Percentiles rank a stretch among this genome's conserved stretches.
phyloP scores from a whole-genome alignment of 2,113 vertebrate genomes.

The Corapipo altera region DNA sequence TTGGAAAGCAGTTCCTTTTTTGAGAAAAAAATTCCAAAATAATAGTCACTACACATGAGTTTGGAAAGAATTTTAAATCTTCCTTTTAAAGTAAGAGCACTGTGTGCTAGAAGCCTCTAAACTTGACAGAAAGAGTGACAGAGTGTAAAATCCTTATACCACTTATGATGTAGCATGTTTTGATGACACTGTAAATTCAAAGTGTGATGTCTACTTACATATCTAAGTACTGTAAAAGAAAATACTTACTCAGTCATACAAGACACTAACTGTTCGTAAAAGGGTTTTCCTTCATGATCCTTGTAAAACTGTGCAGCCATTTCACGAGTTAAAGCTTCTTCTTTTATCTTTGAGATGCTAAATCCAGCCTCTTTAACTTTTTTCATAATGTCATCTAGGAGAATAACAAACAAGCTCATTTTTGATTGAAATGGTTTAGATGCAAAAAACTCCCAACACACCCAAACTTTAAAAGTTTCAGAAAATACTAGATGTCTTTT shows the following conservation, averaged over 20 bases:
- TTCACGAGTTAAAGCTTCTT: constrained; percentile 74
- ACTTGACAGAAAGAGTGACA: background rate
- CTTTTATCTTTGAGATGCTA: constrained; percentile 75
- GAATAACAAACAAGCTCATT: background rate
- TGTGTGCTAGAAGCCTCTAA: background rate
- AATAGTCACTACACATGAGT: background rate
- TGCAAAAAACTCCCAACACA: background rate
- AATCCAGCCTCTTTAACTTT: constrained; percentile 78
- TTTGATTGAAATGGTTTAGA: background rate
- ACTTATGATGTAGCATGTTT: background rate
- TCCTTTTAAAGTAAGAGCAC: background rate
- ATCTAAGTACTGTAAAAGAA: background rate
- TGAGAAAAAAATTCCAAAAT: background rate
- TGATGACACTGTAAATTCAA: background rate
- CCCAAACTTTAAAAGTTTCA: background rate
- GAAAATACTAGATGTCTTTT: background rate
- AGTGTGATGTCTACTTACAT: background rate
- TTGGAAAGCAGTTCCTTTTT: background rate
- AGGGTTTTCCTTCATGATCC: constrained; percentile 79
- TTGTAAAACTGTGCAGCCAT: constrained; percentile 83
- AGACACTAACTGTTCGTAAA: constrained; percentile 79
- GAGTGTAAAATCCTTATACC: background rate
- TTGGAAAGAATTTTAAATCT: background rate
- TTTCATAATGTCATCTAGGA: constrained; percentile 79
- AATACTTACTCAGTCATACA: constrained; percentile 84